A percentile compares a stretch with the other conserved stretches of the same genome.
Evolutionary conservation across 2,113 vertebrate species (phyloP).

Genomic region (Gavialis gangeticus): DNA sequence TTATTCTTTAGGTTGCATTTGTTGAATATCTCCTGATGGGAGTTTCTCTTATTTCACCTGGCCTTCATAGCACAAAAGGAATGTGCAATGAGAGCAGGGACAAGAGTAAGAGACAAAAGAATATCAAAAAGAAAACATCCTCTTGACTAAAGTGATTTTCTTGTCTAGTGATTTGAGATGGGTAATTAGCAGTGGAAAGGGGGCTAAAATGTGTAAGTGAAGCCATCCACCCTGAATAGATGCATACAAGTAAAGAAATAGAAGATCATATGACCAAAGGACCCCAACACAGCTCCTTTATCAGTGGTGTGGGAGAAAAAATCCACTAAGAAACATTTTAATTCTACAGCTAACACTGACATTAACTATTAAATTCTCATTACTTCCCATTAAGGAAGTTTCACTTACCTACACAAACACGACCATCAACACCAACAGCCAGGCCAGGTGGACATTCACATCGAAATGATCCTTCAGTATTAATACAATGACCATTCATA

Average conservation of each 20-base stretch:
- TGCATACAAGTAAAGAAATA: neutral
- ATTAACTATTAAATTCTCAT: neutral
- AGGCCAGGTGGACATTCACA: constrained; percentile 83
- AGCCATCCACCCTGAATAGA: neutral
- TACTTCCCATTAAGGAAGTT: neutral
- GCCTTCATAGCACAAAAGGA: neutral
- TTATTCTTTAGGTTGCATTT: neutral
- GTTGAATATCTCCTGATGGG: neutral
- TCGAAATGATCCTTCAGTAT: constrained; percentile 83
- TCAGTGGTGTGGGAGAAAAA: neutral
- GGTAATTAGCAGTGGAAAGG: neutral
- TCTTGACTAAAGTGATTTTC: neutral
- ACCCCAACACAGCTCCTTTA: neutral
- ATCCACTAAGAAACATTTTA: neutral
- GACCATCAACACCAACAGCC: constrained; percentile 81
- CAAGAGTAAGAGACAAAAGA: neutral
- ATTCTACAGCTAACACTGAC: neutral
- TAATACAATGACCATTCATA: constrained; percentile 84
- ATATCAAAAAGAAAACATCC: neutral
- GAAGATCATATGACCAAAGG: neutral
- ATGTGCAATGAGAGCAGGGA: neutral
- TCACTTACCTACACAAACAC: constrained; percentile 82
- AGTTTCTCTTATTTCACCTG: neutral
- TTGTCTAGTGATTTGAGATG: neutral
- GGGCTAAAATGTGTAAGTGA: neutral